These are phyloP conservation scores for Teleopsis dalmanni DNA, from an alignment of 1,140 invertebrate genomes.

Conservation along the genomic window DNA sequence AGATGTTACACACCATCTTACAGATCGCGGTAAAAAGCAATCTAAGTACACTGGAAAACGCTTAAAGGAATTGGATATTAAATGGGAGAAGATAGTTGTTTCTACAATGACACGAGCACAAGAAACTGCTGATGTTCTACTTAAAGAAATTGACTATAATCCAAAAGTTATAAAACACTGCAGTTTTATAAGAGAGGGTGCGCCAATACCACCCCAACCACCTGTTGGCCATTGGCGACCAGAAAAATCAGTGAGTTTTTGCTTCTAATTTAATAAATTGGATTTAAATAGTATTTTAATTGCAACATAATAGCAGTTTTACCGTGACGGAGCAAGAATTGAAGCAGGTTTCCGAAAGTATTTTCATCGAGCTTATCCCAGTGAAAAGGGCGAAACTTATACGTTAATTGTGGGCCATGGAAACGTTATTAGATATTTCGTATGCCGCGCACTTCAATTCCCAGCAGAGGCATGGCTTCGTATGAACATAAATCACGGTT, in stretches of 20 bases:
- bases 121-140: constrained; percentile 83
- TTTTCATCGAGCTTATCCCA: constrained; percentile 78
- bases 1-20: constrained; percentile 72
- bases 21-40: constrained; percentile 72
- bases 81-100: constrained; percentile 68
- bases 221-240: constrained; percentile 79
- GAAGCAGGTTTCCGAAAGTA: constrained; percentile 93
- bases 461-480: constrained; percentile 95
- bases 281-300: constrained; percentile 11
- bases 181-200: constrained; percentile 84
- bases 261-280: background rate
- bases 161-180: constrained; percentile 55
- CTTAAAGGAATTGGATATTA: constrained; percentile 64
- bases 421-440: constrained; percentile 97
- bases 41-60: constrained; percentile 73
- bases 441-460: constrained; percentile 96
- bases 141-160: constrained; percentile 37
- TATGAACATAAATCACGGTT: constrained; percentile 82
- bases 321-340: constrained; percentile 89
- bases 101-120: constrained; percentile 92
- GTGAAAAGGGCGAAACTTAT: constrained; percentile 77
- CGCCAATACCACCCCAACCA: constrained; percentile 91
- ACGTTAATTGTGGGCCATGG: constrained; percentile 95
- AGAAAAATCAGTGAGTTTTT: constrained; percentile 60
- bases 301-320: constrained; percentile 90